Evolutionary conservation across 2,888 invertebrate genomes (phyloP).

Genomic region (Melolontha melolontha): DNA sequence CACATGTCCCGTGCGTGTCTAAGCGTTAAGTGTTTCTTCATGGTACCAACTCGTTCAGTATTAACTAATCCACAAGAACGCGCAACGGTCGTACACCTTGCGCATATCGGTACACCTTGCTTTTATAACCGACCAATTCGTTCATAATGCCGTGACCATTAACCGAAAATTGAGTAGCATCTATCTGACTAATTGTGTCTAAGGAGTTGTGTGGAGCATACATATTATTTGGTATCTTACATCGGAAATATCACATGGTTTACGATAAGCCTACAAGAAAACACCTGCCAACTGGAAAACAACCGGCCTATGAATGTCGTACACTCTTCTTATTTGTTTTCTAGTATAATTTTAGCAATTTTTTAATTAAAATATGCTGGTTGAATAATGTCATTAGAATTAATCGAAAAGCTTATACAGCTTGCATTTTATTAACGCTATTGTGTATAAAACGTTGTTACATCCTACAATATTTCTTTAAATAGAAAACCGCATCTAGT

Average conservation of each 20-base stretch:
- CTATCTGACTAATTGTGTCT: constrained; percentile 28
- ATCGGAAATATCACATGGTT: constrained; percentile 51
- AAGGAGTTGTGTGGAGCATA: constrained; percentile 43
- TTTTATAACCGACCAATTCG: constrained; percentile 46
- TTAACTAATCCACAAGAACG: constrained; percentile 43
- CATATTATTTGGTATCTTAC: constrained; percentile 52
- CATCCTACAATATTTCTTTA: no score
- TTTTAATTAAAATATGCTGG: background rate
- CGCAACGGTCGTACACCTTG: constrained; percentile 50
- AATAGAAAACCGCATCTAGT: no score
- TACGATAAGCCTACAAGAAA: constrained; percentile 44
- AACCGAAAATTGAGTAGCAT: constrained; percentile 14
- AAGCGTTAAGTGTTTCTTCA: constrained; percentile 49
- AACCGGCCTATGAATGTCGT: constrained; percentile 2
- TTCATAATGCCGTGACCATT: constrained; percentile 5
- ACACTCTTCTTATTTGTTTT: background rate
- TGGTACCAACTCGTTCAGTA: constrained; percentile 46
- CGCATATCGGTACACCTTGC: constrained; percentile 50
- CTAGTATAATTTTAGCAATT: constrained; percentile 26
- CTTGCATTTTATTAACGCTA: no score
- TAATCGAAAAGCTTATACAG: no score
- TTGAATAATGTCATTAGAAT: no score
- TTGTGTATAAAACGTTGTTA: no score
- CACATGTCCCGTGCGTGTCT: constrained; percentile 44
- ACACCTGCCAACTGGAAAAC: constrained; percentile 38